These are phyloP conservation scores for Neoseiulus cucumeris DNA, from an alignment of 1,140 invertebrate genomes.

Conservation along the genomic window DNA sequence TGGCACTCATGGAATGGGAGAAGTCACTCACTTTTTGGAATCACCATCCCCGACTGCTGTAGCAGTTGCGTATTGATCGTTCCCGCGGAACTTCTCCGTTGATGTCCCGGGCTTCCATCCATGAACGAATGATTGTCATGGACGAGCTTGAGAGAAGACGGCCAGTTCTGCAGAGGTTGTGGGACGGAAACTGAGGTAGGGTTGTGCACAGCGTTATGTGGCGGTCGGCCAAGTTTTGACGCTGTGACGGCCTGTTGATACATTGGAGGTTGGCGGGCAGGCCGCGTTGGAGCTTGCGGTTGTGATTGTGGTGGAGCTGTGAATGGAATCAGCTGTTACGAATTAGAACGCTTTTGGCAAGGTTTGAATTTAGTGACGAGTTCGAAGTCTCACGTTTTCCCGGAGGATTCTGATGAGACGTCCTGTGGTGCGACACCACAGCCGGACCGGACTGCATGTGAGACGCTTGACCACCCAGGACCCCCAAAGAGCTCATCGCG, in stretches of 20 bases:
- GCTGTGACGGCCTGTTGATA: not conserved
- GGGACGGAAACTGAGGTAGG: not conserved
- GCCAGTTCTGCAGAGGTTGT: not conserved
- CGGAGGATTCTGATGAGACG: too few relatives aligned
- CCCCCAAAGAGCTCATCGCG: too few relatives aligned
- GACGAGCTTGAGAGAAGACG: not conserved
- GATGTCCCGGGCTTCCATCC: not conserved
- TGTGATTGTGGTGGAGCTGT: conserved; percentile 11
- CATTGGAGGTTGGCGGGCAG: not conserved
- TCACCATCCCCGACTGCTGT: conserved; percentile 1
- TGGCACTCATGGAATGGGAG: too few relatives aligned
- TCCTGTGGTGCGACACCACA: too few relatives aligned
- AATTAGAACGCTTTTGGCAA: too few relatives aligned
- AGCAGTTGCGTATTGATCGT: conserved; percentile 5
- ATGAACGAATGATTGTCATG: not conserved
- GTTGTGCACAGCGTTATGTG: not conserved
- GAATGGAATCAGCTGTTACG: too few relatives aligned
- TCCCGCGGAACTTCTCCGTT: not conserved
- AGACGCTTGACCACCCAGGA: too few relatives aligned
- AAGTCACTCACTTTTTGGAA: not conserved
- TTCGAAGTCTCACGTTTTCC: too few relatives aligned
- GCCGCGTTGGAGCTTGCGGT: conserved; percentile 9
- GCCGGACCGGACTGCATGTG: too few relatives aligned
- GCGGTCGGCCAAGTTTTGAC: not conserved
- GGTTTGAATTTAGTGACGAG: too few relatives aligned